Base-by-base conservation (phyloP, 1,140 invertebrate genomes). In the Colletes latitarsis region DNA sequence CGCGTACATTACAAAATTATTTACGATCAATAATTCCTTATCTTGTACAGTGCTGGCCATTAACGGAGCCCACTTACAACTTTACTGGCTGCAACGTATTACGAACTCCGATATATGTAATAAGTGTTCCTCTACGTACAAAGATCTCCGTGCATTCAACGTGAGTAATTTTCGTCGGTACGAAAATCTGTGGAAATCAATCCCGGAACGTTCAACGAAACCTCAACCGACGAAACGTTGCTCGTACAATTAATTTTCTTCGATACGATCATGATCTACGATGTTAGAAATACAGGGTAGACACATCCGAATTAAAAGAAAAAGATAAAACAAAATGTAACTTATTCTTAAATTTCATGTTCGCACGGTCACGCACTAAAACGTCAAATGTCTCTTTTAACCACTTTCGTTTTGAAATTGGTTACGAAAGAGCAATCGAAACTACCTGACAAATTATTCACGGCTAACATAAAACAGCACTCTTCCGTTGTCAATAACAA, bases 11-110 rank as follows among this genome's bases (percentile, higher is more conserved):
- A 86, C 81, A 55, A 86, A 86, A 86, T 86, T 86, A 86, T 86
- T 86, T 86, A 86, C 77, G 85, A 86, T 86, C 85, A 86, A 86
- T 86, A 86, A 86, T 86, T 74, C 81, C 85, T 86, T 86, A 86
- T 86, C 85, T 86, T 75, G 72, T 77, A 60, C 81, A 60, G 72
- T 76, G 81, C 39, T 55, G 77, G 63, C 85, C 84, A 86, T 86
- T 86, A 86, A 86, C 81, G 81, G 78, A 68, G 77, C 57, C 81
- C 84, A 83, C 84, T 86, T 83, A 82, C 81, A 69, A 67, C 81
- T 81, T 62, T 76, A 82, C 76, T 63, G 60, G 81, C 63, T 70
- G 70, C 72, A 39, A 14, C 79, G 58, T 72, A 76, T 81, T 82
- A 69, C 72, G 30, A 30, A 14, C 68, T 60, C 49, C 53, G 17